Base-by-base conservation (phyloP, 1,140 invertebrate species). In the Leptinotarsa undecemlineata region DNA sequence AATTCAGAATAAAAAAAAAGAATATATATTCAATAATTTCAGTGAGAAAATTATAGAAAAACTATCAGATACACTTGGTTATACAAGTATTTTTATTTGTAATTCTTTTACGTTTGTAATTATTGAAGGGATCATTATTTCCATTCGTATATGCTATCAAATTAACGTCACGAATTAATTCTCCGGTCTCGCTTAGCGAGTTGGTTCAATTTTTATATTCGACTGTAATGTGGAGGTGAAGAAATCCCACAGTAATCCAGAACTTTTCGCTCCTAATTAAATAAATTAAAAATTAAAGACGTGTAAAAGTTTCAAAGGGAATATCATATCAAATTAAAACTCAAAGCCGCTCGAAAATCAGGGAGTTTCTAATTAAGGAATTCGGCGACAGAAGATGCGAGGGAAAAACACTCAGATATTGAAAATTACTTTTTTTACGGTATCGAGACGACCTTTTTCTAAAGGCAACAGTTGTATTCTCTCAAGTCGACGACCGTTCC, bases 311-410 rank as follows among this genome's bases (percentile, higher is more conserved):
- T 57, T 57, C 51, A 57, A 57, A 57, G 51, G 51, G n/a, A 15
- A 57, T 17, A 57, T 57, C 51, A 19, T 19, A 57, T 57, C 51
- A 14, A 57, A 57, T 57, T 57, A 57, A 57, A 57, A 57, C n/a
- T 57, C 51, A 57, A 57, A 57, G 51, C 51, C 6, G 51, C 51
- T 57, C 51, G 13, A 57, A 57, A 57, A 57, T 57, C 51, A 19
- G 51, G 51, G n/a, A 57, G 51, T 57, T 57, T 57, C 51, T 57
- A 57, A 57, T 57, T 19, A 57, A 57, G 51, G n/a, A 57, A 57
- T 57, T 17, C 51, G 15, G 51, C 51, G 51, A 57, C 51, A 19
- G 51, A 57, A 17, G 17, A 17, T 19, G 51, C 51, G n/a, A 19
- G 51, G n/a, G 51, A 19, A 19, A 57, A 57, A 15, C 17, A 19